phyloP scores from a whole-genome alignment of 37 sponge, comb jelly and placozoan genomes.

The Cliona cf. orientalis region DNA sequence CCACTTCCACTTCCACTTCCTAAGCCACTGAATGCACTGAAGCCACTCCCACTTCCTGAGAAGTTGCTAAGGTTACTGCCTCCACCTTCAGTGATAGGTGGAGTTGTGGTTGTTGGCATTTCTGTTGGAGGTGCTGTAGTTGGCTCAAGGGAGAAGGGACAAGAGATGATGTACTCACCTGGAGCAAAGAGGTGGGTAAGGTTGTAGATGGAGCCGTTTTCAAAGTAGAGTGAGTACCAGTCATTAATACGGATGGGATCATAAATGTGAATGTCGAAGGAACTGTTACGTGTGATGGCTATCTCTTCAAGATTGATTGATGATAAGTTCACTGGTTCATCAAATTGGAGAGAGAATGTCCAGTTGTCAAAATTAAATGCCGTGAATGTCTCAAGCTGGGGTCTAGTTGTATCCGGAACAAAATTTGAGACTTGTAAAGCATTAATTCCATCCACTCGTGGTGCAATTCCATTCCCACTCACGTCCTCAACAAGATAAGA shows the following conservation, averaged over 20 bases:
- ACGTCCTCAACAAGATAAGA: conserved; percentile 61
- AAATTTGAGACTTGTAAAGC: conserved; percentile 50
- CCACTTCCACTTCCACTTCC: conserved; percentile 30
- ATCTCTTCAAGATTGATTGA: conserved; percentile 58
- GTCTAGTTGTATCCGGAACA: conserved; percentile 66
- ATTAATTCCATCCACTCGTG: conserved; percentile 30
- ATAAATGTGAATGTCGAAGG: conserved; percentile 52
- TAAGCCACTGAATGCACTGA: too few species aligned
- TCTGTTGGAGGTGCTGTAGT: not conserved
- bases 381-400: conserved; percentile 55
- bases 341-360: conserved; percentile 72
- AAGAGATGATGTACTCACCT: conserved; percentile 56
- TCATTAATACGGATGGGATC: conserved; percentile 56
- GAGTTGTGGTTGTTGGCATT: not conserved
- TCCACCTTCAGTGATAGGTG: not conserved
- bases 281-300: conserved; percentile 51
- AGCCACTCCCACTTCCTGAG: not conserved
- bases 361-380: conserved; percentile 78
- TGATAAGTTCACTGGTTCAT: conserved; percentile 77
- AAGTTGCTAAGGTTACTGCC: too few species aligned
- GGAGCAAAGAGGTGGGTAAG: conserved; percentile 34
- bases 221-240: conserved; percentile 34
- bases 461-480: conserved; percentile 40
- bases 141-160: conserved; percentile 29
- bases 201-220: conserved; percentile 68